phyloP scores from a whole-genome alignment of 1,140 invertebrate genomes.

The Apis cerana region DNA sequence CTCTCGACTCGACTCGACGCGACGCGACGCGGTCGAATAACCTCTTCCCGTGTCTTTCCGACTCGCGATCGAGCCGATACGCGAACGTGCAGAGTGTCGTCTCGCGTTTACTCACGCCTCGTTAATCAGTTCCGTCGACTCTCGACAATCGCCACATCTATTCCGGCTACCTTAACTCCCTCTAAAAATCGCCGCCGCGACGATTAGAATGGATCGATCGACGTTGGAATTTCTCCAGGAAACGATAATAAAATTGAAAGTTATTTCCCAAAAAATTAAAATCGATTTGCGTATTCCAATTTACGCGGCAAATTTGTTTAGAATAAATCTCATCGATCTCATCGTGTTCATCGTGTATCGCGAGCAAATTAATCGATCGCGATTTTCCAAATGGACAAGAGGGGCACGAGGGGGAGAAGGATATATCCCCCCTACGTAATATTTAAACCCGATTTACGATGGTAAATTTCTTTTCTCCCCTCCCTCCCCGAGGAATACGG shows the following conservation, averaged over 20 bases:
- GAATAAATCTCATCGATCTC: background rate
- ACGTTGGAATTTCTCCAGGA: too few species aligned
- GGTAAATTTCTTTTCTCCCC: background rate
- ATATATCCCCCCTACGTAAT: background rate
- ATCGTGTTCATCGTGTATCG: too few species aligned
- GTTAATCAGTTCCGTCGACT: conserved; percentile 8
- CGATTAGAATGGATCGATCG: too few species aligned
- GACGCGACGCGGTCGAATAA: background rate
- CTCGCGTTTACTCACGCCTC: conserved; percentile 17
- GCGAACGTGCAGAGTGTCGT: background rate
- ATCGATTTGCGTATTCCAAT: too few species aligned
- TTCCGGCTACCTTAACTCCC: background rate
- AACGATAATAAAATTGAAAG: too few species aligned
- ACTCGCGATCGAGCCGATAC: background rate
- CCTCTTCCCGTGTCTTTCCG: background rate
- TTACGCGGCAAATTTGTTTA: too few species aligned
- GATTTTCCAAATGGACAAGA: background rate
- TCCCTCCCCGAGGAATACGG: background rate
- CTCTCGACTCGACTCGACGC: background rate
- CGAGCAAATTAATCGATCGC: background rate
- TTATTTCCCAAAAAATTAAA: too few species aligned
- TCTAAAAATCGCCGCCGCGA: background rate
- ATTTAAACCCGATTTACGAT: background rate
- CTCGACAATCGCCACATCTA: conserved; percentile 11
- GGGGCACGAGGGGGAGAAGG: background rate